Evolutionary conservation across 2,113 vertebrate genomes (phyloP).

Genomic region (Tetrax tetrax): DNA sequence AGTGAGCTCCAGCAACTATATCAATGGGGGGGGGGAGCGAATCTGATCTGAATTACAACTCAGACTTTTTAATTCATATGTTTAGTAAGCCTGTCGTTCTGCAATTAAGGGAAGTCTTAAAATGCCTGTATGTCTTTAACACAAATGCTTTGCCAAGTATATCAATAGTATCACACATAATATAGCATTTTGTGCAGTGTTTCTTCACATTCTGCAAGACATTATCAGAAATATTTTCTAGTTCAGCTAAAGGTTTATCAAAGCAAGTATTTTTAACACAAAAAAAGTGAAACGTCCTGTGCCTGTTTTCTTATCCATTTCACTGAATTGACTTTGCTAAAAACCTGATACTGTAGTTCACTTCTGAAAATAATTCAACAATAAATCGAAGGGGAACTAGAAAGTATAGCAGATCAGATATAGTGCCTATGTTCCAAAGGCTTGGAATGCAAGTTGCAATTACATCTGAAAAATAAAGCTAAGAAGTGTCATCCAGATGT

Average conservation of each 20-base stretch:
- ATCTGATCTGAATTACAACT: constrained; percentile 44
- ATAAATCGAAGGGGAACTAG: not conserved
- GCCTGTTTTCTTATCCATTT: not conserved
- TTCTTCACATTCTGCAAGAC: not conserved
- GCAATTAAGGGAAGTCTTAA: constrained; percentile 1
- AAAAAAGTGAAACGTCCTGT: not conserved
- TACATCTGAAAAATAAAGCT: not conserved
- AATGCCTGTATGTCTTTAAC: not conserved
- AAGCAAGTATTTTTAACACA: not conserved
- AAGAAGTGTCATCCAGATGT: not conserved
- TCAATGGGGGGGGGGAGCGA: not conserved
- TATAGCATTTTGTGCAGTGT: not conserved
- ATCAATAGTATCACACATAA: not conserved
- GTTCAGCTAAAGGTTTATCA: not conserved
- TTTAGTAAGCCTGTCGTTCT: constrained; percentile 25
- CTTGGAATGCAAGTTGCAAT: not conserved
- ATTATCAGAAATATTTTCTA: not conserved
- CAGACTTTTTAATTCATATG: not conserved
- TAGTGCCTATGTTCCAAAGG: not conserved
- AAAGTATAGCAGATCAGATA: not conserved
- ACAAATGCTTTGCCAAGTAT: not conserved
- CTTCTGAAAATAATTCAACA: constrained; percentile 16
- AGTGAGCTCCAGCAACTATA: not conserved
- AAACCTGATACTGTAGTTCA: not conserved
- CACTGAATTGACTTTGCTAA: not conserved